Evolutionary conservation across 2,113 vertebrate genomes (phyloP).

Genomic region (Empidonax alnorum): DNA sequence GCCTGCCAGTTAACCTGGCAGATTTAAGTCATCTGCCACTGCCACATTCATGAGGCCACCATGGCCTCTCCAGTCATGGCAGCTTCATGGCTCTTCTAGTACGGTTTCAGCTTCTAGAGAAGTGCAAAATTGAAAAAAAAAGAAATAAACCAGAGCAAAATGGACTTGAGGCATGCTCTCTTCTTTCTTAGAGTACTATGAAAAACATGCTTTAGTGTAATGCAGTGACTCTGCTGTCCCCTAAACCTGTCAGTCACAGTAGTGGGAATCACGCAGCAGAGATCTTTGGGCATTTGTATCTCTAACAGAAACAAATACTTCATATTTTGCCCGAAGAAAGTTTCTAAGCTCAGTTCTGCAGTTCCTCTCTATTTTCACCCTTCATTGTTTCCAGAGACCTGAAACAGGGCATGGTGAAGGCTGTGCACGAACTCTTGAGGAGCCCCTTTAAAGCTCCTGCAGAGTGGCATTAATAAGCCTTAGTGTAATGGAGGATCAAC

Average conservation of each 20-base stretch:
- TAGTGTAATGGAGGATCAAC: neutral
- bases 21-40: neutral
- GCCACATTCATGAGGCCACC: neutral
- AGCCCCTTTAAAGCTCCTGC: neutral
- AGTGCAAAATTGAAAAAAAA: neutral
- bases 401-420: neutral
- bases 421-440: neutral
- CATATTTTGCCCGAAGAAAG: neutral
- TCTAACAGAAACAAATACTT: neutral
- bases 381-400: neutral
- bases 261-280: neutral
- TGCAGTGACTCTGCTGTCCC: neutral
- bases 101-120: neutral
- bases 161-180: neutral
- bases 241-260: rapidly evolving
- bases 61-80: neutral
- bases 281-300: neutral
- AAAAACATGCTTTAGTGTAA: neutral
- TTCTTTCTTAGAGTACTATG: neutral
- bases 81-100: neutral
- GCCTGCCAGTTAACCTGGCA: neutral
- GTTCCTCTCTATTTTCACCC: neutral
- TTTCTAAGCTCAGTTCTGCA: neutral
- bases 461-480: neutral
- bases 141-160: neutral